These are phyloP conservation scores for Heliocidaris tuberculata DNA, from an alignment of 35 echinoderm and acorn worm species.

Conservation along the genomic window DNA sequence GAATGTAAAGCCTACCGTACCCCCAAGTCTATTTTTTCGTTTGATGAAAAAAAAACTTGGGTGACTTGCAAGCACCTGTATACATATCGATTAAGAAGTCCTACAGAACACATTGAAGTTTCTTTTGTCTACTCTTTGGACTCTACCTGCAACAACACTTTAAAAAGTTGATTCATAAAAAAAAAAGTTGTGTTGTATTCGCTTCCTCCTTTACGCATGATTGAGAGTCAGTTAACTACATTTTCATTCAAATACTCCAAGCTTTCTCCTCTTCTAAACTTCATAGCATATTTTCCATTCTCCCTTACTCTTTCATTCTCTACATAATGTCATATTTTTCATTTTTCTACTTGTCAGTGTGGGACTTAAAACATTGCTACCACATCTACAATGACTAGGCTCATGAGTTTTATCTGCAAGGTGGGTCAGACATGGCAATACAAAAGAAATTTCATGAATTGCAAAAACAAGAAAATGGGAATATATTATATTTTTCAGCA, in stretches of 20 bases:
- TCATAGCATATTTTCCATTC: too few relatives aligned
- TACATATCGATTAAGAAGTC: background rate
- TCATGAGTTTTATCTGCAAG: too few relatives aligned
- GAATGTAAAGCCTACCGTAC: background rate
- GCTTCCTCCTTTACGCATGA: background rate
- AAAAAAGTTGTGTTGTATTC: background rate
- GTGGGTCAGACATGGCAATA: too few relatives aligned
- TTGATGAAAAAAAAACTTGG: conserved; percentile 18
- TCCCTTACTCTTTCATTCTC: too few relatives aligned
- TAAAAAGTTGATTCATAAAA: background rate
- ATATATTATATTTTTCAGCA: too few relatives aligned
- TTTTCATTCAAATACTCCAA: background rate
- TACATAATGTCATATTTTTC: too few relatives aligned
- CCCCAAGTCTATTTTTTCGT: background rate
- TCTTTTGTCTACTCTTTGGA: background rate
- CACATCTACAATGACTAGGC: too few relatives aligned
- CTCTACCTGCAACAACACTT: background rate
- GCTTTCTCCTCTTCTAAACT: background rate
- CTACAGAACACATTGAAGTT: background rate
- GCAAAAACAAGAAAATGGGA: too few relatives aligned
- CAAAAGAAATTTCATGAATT: too few relatives aligned
- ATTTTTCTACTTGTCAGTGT: too few relatives aligned
- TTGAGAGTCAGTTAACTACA: background rate
- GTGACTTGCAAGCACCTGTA: background rate
- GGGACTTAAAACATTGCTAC: too few relatives aligned